These are phyloP conservation scores for Spisula subtruncata DNA, from an alignment of 2,888 invertebrate species.

Conservation along the genomic window DNA sequence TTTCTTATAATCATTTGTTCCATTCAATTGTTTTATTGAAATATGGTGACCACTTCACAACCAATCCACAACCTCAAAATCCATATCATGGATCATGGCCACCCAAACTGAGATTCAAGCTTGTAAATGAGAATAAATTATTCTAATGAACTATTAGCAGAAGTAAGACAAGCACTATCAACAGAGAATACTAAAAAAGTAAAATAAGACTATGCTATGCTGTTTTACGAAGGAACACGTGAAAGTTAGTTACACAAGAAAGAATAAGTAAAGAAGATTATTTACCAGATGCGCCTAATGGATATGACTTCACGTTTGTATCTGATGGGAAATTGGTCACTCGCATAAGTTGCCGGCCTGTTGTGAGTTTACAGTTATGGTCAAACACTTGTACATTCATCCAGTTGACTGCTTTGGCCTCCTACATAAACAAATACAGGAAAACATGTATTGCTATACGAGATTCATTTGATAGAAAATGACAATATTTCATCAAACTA, in stretches of 20 bases:
- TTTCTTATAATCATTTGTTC: too few relatives aligned
- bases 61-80: constrained; percentile 57
- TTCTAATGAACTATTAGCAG: too few relatives aligned
- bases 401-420: constrained; percentile 40
- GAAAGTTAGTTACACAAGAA: too few relatives aligned
- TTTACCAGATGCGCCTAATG: constrained; percentile 56
- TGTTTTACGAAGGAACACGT: too few relatives aligned
- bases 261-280: background rate
- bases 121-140: background rate
- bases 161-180: too few relatives aligned
- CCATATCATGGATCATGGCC: constrained; percentile 23
- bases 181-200: too few relatives aligned
- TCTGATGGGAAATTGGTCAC: constrained; percentile 43
- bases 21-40: too few relatives aligned
- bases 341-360: constrained; percentile 48
- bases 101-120: constrained; percentile 34
- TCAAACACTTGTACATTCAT: constrained; percentile 67
- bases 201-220: too few relatives aligned
- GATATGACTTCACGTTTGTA: constrained; percentile 24
- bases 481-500: too few relatives aligned
- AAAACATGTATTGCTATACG: too few relatives aligned
- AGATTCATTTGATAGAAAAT: too few relatives aligned
- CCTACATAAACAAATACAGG: background rate
- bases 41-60: too few relatives aligned
- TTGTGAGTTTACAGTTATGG: constrained; percentile 48